These are phyloP conservation scores for Spermophilus dauricus DNA, from an alignment of 2,113 vertebrate genomes.

Conservation along the genomic window DNA sequence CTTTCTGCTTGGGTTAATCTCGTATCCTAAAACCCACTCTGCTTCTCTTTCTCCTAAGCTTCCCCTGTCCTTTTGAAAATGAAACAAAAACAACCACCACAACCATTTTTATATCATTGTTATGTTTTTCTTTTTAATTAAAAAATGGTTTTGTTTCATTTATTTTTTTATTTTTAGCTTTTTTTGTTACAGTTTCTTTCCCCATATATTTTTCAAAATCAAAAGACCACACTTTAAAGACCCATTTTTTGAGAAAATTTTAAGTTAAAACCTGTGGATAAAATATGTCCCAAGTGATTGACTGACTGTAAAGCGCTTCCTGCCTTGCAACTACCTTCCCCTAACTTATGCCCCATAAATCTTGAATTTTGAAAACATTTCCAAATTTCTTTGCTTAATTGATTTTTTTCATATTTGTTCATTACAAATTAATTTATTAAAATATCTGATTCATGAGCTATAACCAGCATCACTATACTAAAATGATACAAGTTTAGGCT, in stretches of 20 bases:
- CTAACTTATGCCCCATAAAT: not conserved
- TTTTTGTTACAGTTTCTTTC: not conserved
- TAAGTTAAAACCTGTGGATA: not conserved
- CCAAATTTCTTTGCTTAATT: not conserved
- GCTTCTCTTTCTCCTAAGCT: not conserved
- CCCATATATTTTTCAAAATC: not conserved
- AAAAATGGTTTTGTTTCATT: not conserved
- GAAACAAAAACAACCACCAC: no score
- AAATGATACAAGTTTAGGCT: not conserved
- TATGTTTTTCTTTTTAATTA: not conserved
- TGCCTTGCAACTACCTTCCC: not conserved
- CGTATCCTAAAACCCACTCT: not conserved
- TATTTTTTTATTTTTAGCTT: not conserved
- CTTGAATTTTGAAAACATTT: not conserved
- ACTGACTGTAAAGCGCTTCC: not conserved
- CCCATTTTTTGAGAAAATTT: not conserved
- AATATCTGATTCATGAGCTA: not conserved
- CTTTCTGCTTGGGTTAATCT: not conserved
- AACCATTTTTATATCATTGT: not conserved
- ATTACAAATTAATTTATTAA: slow-evolving; percentile 4
- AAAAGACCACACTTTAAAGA: not conserved
- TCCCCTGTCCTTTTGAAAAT: not conserved
- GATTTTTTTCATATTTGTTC: not conserved
- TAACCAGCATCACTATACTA: not conserved
- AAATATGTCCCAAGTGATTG: not conserved